phyloP scores from a whole-genome alignment of 1,140 invertebrate genomes.

The Nixonia krombeini region DNA sequence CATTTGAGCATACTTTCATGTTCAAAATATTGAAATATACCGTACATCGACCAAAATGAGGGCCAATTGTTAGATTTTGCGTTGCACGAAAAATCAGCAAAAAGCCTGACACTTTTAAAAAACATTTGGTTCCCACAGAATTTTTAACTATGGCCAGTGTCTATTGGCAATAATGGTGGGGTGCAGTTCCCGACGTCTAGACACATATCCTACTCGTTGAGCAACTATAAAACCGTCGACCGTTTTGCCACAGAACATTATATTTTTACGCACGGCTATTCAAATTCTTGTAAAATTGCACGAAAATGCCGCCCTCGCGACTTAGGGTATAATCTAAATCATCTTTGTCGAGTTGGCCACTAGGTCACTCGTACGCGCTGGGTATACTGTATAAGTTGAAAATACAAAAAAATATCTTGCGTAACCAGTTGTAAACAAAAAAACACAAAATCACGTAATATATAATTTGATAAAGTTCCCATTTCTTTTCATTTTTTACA shows the following conservation, averaged over 20 bases:
- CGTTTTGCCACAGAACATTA: slow-evolving; percentile 54
- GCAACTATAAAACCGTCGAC: slow-evolving; percentile 56
- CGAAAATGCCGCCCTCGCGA: slow-evolving; percentile 59
- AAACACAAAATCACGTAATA: no score
- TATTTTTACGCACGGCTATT: slow-evolving; percentile 66
- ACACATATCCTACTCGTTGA: slow-evolving; percentile 48
- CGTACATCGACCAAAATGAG: no score
- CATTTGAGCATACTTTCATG: no score
- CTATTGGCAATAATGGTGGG: slow-evolving; percentile 58
- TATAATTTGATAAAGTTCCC: no score
- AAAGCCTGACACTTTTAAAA: slow-evolving; percentile 26
- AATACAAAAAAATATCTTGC: slow-evolving; percentile 25
- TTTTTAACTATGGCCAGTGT: slow-evolving; percentile 52
- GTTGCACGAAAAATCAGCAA: slow-evolving; percentile 3
- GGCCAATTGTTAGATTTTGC: slow-evolving; percentile 34
- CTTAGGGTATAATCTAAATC: slow-evolving; percentile 58
- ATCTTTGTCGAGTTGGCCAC: slow-evolving; percentile 58
- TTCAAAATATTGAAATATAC: no score
- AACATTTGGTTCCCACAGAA: slow-evolving; percentile 58
- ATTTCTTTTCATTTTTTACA: no score
- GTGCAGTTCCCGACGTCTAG: slow-evolving; percentile 52
- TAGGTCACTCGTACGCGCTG: slow-evolving; percentile 59
- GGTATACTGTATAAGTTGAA: slow-evolving; percentile 34
- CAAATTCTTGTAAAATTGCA: slow-evolving; percentile 71
- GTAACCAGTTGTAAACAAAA: background rate